These are phyloP conservation scores for Noctua pronuba DNA, from an alignment of 2,888 invertebrate genomes.

Conservation along the genomic window DNA sequence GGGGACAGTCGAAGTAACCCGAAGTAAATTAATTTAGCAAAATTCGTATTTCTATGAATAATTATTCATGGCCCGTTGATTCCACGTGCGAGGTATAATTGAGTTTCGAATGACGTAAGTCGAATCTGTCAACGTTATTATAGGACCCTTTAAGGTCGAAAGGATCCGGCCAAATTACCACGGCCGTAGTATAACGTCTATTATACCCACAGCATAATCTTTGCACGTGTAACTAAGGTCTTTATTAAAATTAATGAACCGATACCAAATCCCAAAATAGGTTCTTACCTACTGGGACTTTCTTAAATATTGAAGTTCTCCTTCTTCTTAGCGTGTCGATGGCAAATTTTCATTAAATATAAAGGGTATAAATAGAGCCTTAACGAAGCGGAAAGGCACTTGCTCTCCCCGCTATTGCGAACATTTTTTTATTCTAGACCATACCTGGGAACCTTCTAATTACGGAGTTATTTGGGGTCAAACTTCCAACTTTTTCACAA, in stretches of 20 bases:
- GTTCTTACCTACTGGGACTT: not conserved
- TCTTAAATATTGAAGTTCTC: not conserved
- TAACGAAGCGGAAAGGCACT: too few species aligned
- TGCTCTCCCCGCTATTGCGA: too few species aligned
- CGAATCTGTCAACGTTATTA: slow-evolving; percentile 62
- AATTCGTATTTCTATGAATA: slow-evolving; percentile 72
- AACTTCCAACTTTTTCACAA: too few species aligned
- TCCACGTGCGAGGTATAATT: slow-evolving; percentile 65
- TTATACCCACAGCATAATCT: not conserved
- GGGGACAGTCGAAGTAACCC: slow-evolving; percentile 58
- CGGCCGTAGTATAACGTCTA: not conserved
- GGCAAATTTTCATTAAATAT: not conserved
- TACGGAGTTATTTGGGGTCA: too few species aligned
- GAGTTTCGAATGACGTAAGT: slow-evolving; percentile 64
- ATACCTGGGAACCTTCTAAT: too few species aligned
- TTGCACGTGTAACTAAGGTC: not conserved
- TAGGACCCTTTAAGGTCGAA: slow-evolving; percentile 21
- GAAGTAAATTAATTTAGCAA: slow-evolving; percentile 73
- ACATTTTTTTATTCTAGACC: too few species aligned
- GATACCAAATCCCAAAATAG: slow-evolving; percentile 2
- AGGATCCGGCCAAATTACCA: slow-evolving; percentile 23
- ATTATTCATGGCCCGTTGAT: slow-evolving; percentile 63
- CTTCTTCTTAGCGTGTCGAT: not conserved
- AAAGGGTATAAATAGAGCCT: too few species aligned
- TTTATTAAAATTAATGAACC: not conserved